Evolutionary conservation across 1,140 invertebrate species (phyloP).

Genomic region (Phenacoccus solenopsis): DNA sequence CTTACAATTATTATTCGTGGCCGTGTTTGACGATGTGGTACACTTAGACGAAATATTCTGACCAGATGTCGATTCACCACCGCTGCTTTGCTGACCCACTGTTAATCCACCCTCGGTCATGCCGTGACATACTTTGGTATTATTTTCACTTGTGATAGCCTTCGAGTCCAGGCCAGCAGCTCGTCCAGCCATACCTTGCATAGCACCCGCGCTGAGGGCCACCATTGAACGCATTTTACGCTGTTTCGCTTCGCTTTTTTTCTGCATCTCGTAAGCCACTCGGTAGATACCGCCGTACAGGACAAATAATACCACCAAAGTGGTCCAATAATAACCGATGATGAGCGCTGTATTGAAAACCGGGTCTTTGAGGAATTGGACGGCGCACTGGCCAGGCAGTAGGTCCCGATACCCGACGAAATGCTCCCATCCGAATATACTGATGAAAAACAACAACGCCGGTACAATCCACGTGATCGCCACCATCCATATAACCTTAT

Average conservation of each 20-base stretch:
- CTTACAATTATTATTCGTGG: constrained; percentile 25
- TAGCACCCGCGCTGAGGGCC: constrained; percentile 69
- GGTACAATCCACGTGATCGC: constrained; percentile 98
- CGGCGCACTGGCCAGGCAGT: constrained; percentile 78
- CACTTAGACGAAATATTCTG: constrained; percentile 47
- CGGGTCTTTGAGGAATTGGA: constrained; percentile 96
- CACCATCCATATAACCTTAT: constrained; percentile 82
- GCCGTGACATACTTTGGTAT: constrained; percentile 22
- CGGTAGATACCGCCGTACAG: constrained; percentile 97
- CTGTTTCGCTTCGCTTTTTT: constrained; percentile 90
- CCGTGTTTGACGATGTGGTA: constrained; percentile 42
- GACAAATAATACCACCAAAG: constrained; percentile 80
- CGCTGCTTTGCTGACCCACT: constrained; percentile 26
- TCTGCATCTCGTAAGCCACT: constrained; percentile 95
- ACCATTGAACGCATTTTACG: constrained; percentile 90
- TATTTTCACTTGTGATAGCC: constrained; percentile 46
- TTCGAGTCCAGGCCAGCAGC: constrained; percentile 60
- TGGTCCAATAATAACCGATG: constrained; percentile 96
- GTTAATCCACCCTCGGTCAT: constrained; percentile 19
- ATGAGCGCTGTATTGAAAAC: constrained; percentile 96
- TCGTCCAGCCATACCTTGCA: constrained; percentile 76
- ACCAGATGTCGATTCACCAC: constrained; percentile 43
- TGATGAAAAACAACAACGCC: constrained; percentile 90
- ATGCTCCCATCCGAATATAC: constrained; percentile 98
- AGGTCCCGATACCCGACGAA: constrained; percentile 86